Evolutionary conservation across 2,113 vertebrate genomes (phyloP).

Genomic region (Peucedramus taeniatus): DNA sequence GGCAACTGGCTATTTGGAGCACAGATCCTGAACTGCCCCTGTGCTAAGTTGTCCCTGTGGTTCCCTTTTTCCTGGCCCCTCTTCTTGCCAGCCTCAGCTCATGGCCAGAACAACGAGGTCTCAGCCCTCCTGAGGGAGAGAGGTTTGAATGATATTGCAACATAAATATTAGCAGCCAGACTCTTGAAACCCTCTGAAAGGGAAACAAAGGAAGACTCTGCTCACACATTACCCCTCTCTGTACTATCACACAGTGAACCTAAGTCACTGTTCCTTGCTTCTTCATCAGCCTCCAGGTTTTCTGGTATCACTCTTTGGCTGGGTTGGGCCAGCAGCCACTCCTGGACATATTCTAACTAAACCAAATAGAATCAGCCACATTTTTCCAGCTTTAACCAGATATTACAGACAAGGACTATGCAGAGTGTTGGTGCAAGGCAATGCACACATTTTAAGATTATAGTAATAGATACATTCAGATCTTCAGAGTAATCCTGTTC

Average conservation of each 20-base stretch:
- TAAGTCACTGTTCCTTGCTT: neutral
- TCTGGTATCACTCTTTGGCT: neutral
- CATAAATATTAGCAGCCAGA: neutral
- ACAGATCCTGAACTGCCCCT: accelerated
- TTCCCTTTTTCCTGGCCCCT: neutral
- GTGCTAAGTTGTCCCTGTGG: neutral
- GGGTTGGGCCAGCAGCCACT: neutral
- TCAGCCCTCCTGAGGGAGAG: neutral
- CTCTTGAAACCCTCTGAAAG: neutral
- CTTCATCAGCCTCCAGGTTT: neutral
- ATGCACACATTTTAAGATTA: neutral
- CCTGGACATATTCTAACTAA: neutral
- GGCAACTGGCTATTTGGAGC: neutral
- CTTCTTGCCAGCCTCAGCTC: neutral
- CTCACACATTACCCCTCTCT: neutral
- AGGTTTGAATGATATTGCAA: neutral
- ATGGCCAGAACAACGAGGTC: neutral
- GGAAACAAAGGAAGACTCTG: neutral
- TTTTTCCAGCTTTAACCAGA: neutral
- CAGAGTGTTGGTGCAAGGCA: neutral
- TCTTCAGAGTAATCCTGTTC: neutral
- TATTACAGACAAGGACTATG: neutral
- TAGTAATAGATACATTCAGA: neutral
- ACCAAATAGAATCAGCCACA: accelerated
- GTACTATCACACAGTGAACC: neutral